Evolutionary conservation across 2,797 vertebrate genomes (phyloP).

Genomic region (Danionella dracula): DNA sequence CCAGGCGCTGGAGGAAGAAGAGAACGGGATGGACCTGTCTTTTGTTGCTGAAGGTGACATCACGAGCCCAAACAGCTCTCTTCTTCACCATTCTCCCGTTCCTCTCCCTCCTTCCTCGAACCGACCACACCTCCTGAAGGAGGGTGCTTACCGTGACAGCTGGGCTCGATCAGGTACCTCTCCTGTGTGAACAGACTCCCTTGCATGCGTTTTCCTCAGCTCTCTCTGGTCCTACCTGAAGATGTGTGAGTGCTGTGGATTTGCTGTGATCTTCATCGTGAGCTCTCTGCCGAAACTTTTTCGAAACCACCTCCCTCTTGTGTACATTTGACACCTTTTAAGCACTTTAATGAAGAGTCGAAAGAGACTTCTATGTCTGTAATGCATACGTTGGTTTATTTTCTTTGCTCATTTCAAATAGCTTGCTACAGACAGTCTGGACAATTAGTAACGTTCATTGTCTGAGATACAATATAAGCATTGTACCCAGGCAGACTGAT

Average conservation of each 20-base stretch:
- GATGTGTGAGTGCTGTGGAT: conserved; percentile 50
- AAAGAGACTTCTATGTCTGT: conserved; percentile 43
- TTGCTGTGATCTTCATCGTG: conserved; percentile 53
- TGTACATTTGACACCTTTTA: conserved; percentile 51
- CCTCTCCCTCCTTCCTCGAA: conserved; percentile 43
- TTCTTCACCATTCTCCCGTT: conserved; percentile 73
- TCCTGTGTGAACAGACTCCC: conserved; percentile 70
- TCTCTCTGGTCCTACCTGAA: conserved; percentile 38
- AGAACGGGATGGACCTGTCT: conserved; percentile 73
- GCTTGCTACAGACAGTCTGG: conserved; percentile 5
- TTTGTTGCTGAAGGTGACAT: conserved; percentile 89
- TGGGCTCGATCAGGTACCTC: conserved; percentile 89
- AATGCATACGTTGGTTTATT: conserved; percentile 18
- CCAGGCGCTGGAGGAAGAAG: conserved; percentile 64
- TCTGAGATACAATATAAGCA: conserved; percentile 3
- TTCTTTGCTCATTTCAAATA: conserved; percentile 4
- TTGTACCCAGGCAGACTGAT: conserved; percentile 23
- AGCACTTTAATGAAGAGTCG: conserved; percentile 69
- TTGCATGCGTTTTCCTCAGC: conserved; percentile 15
- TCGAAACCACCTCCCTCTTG: conserved; percentile 43
- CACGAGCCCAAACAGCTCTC: conserved; percentile 83
- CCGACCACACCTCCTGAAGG: conserved; percentile 45
- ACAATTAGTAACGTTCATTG: conserved; percentile 25
- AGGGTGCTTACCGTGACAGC: conserved; percentile 55
- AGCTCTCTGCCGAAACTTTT: conserved; percentile 34